Evolutionary conservation across 2,797 vertebrate genomes (phyloP).

Genomic region (Lerista edwardsae): DNA sequence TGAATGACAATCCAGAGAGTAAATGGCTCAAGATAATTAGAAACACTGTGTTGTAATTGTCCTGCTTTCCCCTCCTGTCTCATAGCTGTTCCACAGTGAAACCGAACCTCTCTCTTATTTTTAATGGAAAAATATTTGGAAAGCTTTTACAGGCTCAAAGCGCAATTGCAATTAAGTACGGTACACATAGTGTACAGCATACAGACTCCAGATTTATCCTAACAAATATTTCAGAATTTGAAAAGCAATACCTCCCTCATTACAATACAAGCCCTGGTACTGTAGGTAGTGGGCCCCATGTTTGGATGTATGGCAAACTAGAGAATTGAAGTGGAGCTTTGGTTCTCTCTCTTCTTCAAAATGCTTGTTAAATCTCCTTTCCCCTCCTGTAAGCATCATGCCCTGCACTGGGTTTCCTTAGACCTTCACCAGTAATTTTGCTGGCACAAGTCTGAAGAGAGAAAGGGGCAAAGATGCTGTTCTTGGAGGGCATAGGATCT

Average conservation of each 20-base stretch:
- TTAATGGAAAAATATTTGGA: background rate
- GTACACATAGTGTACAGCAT: background rate
- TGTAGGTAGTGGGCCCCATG: background rate
- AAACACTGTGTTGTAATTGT: conserved; percentile 11
- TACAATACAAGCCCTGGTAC: background rate
- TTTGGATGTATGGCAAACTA: background rate
- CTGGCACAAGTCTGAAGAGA: too few species aligned
- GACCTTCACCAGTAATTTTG: too few species aligned
- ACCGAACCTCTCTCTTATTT: background rate
- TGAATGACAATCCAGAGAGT: background rate
- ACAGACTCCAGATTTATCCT: background rate
- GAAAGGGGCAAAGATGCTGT: too few species aligned
- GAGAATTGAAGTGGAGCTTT: background rate
- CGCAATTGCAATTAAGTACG: background rate
- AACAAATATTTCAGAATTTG: background rate
- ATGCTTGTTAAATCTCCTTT: background rate
- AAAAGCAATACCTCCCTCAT: background rate
- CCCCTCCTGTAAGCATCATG: too few species aligned
- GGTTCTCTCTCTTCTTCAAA: background rate
- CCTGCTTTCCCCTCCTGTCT: background rate
- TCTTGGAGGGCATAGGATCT: too few species aligned
- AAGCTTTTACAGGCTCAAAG: background rate
- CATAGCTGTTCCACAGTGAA: conserved; percentile 3
- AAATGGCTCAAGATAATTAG: conserved; percentile 33
- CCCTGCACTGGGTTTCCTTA: too few species aligned